phyloP scores from a whole-genome alignment of 2,113 vertebrate species.

The Scalopus aquaticus region DNA sequence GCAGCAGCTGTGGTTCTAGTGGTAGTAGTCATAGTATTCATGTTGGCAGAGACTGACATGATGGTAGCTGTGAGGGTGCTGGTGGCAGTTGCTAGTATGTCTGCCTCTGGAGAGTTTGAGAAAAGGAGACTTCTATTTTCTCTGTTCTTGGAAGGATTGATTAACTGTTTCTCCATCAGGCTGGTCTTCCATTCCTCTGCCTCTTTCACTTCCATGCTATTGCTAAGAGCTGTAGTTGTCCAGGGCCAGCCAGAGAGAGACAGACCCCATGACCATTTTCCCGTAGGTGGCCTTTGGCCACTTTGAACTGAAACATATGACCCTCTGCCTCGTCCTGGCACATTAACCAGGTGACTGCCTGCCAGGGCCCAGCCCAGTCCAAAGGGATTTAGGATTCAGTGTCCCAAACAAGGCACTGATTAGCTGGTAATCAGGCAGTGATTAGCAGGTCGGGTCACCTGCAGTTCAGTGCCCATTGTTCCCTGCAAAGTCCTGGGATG shows the following conservation, averaged over 20 bases:
- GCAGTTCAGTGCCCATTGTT: slow-evolving; percentile 82
- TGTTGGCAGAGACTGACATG: no score
- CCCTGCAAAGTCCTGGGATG: slow-evolving; percentile 74
- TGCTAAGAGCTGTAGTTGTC: neutral
- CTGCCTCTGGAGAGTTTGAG: neutral
- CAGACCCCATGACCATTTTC: neutral
- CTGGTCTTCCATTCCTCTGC: neutral
- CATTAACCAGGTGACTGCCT: slow-evolving; percentile 70
- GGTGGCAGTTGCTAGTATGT: neutral
- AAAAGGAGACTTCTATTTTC: neutral
- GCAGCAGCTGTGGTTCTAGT: neutral
- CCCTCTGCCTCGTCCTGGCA: slow-evolving; percentile 14
- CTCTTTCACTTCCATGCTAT: neutral
- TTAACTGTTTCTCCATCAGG: neutral
- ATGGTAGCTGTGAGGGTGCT: fast-evolving
- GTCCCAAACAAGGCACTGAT: slow-evolving; percentile 86
- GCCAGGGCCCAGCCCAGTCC: slow-evolving; percentile 76
- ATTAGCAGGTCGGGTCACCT: slow-evolving; percentile 86
- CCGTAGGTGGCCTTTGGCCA: slow-evolving; percentile 52
- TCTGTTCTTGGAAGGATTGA: neutral
- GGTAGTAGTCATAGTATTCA: no score
- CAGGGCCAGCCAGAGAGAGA: slow-evolving; percentile 18
- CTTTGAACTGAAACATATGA: neutral
- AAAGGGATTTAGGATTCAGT: slow-evolving; percentile 82
- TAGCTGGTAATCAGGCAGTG: slow-evolving; percentile 84